Percentiles rank a stretch among this genome's conserved stretches.
phyloP scores from a whole-genome alignment of 2,888 invertebrate genomes.

The Eupithecia centaureata region DNA sequence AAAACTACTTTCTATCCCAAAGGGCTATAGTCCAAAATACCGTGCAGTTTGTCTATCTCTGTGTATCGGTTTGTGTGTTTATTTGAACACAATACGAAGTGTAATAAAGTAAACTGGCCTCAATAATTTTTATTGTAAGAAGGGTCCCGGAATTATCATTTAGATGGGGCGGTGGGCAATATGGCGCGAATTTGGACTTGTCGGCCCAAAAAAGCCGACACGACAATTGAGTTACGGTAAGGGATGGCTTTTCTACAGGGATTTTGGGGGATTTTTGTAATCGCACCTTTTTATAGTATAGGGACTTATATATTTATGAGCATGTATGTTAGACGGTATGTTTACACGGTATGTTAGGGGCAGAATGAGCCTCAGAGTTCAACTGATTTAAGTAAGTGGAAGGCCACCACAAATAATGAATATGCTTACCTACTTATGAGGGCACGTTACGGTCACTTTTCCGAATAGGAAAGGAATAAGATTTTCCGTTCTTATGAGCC shows the following conservation, averaged over 20 bases:
- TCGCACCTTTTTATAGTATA: constrained; percentile 62
- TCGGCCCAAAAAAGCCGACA: constrained; percentile 63
- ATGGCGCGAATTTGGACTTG: constrained; percentile 72
- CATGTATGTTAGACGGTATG: constrained; percentile 31
- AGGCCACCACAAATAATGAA: too few species aligned
- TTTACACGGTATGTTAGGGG: constrained; percentile 28
- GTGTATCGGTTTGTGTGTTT: constrained; percentile 51
- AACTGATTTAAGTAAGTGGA: neutral
- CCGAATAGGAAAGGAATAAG: too few species aligned
- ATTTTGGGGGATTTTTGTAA: constrained; percentile 62
- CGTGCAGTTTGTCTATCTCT: constrained; percentile 42
- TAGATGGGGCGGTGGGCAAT: constrained; percentile 80
- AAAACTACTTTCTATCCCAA: constrained; percentile 32
- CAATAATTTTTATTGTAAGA: constrained; percentile 83
- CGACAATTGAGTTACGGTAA: constrained; percentile 70
- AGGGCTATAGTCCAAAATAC: constrained; percentile 39
- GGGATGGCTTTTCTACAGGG: constrained; percentile 63
- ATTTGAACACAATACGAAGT: constrained; percentile 79
- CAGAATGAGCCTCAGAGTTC: neutral
- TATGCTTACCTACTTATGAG: too few species aligned
- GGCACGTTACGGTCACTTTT: too few species aligned
- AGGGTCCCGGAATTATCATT: constrained; percentile 81
- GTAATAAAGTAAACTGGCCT: constrained; percentile 83
- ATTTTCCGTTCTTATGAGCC: too few species aligned
- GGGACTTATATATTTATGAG: constrained; percentile 48